Evolutionary conservation across 2,113 vertebrate genomes (phyloP), one percentile per base, ranked within the genome.

Genomic region (Rhynchopsitta pachyrhyncha): DNA sequence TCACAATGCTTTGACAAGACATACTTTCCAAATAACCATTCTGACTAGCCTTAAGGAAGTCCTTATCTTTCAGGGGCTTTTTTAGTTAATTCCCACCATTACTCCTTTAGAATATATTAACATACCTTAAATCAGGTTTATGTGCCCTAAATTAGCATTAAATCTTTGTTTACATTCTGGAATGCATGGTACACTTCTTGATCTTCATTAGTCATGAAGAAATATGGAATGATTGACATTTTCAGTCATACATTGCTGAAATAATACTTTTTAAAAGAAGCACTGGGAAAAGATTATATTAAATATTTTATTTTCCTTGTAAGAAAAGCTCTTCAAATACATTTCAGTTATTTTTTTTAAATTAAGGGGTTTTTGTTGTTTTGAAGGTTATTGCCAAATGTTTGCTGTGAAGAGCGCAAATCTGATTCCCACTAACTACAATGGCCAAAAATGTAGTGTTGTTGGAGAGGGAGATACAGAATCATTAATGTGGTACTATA

Each of bases 281-380:
- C 2, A 18, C 6, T 60, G 31, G 7, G 41, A 31, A 63, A 29
- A 66, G 17, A 29, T 64, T 79, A 15, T 69, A 41, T 41, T 42
- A 71, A 75, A 60, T 11, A 2, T 17, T 89, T 86, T 23, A n/a
- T 55, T 84, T 93, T 64, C 9, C 6, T 44, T 52, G 9, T 78
- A 53, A 88, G 13, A 68, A 79, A 88, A 20, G 3, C 11, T 63
- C 12, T 70, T 73, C 23, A 44, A 35, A 35, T 70, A 9, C 17
- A 42, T 71, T 82, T 93, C 13, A 49, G 17, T 46, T 63, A 42
- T 17, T 3, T n/a, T 78, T 87, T 67, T 76, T 0, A 33, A 78
- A n/a, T 35, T 14, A 13, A 3, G 4, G 3, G 0, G 0, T 2
- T 5, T 47, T 25, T 69, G 5, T 19, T 84, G 14, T 60, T 94